Evolutionary conservation across 2,113 vertebrate genomes (phyloP).

Genomic region (Hemiscyllium ocellatum): DNA sequence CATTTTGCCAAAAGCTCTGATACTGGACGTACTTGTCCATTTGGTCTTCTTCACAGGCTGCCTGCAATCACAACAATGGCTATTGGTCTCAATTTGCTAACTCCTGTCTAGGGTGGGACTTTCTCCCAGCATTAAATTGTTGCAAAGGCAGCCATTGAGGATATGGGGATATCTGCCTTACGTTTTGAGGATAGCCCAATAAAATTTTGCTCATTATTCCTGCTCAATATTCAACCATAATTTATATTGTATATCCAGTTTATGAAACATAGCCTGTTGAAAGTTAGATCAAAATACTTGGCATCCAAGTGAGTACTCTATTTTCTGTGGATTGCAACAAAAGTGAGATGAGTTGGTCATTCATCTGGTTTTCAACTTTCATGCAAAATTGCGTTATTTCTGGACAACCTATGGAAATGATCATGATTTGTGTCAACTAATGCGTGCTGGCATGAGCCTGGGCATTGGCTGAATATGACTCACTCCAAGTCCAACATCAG

Average conservation of each 20-base stretch:
- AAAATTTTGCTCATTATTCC: neutral
- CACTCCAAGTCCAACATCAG: neutral
- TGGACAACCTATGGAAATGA: neutral
- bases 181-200: too few species aligned
- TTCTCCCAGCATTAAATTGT: too few species aligned
- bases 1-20: too few species aligned
- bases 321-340: neutral
- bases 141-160: too few species aligned
- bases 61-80: neutral
- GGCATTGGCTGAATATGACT: neutral
- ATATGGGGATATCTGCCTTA: too few species aligned
- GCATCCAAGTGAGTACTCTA: too few species aligned
- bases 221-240: neutral
- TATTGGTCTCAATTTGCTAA: too few species aligned
- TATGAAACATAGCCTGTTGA: neutral
- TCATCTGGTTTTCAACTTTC: neutral
- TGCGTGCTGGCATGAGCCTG: neutral
- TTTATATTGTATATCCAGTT: neutral
- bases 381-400: neutral
- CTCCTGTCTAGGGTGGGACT: too few species aligned
- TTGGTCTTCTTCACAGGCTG: too few species aligned
- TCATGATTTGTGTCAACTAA: neutral
- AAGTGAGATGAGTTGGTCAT: neutral
- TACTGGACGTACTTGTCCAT: too few species aligned
- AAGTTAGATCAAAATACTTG: neutral